Evolutionary conservation across 2,113 vertebrate species (phyloP).

Genomic region (Copsychus sechellarum): DNA sequence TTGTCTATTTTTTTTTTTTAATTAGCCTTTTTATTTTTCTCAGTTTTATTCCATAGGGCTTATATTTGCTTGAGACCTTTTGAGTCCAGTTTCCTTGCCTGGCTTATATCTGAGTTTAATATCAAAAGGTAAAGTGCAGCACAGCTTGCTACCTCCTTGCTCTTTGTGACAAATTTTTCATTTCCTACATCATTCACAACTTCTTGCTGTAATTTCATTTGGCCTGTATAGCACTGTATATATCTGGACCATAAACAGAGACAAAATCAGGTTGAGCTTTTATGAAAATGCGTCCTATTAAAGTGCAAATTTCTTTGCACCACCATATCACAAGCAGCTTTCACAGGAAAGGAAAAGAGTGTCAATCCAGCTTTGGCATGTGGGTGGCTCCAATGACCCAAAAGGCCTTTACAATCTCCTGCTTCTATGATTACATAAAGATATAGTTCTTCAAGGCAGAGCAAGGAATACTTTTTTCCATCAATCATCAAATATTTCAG

Average conservation of each 20-base stretch:
- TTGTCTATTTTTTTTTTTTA: background rate
- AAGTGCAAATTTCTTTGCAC: constrained; percentile 57
- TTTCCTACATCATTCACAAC: constrained; percentile 58
- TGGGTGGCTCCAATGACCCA: background rate
- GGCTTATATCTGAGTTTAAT: constrained; percentile 54
- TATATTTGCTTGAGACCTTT: constrained; percentile 18
- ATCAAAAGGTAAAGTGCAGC: constrained; percentile 31
- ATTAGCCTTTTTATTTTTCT: background rate
- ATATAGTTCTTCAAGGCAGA: background rate
- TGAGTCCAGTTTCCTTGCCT: background rate
- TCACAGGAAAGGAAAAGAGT: constrained; percentile 17
- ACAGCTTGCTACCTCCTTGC: background rate
- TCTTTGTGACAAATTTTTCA: constrained; percentile 60
- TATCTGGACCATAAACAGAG: constrained; percentile 34
- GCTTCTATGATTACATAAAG: constrained; percentile 5
- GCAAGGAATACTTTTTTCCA: background rate
- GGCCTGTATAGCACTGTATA: background rate
- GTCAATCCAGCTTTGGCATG: accelerated
- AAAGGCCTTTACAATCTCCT: background rate
- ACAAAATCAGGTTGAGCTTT: constrained; percentile 46
- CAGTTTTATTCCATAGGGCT: background rate
- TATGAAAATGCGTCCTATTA: constrained; percentile 44
- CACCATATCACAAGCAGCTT: constrained; percentile 6
- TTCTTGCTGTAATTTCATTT: constrained; percentile 36
- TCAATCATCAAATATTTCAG: background rate